Base-by-base conservation (phyloP, 2,797 vertebrate species). In the Onychomys torridus region DNA sequence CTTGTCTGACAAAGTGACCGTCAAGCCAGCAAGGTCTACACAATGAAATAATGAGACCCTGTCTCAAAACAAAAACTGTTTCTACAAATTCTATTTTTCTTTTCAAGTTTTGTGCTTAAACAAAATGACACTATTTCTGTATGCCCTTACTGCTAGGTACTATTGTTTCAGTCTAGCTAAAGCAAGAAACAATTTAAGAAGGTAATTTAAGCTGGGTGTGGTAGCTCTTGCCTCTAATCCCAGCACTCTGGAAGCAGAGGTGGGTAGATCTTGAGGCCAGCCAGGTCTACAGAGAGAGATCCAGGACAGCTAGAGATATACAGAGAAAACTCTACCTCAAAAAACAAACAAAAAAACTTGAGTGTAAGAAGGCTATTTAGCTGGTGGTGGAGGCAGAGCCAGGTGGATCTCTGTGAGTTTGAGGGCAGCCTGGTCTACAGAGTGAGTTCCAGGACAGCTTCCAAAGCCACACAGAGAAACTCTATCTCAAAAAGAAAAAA, bases 61-160 rank as follows among this genome's bases (percentile, higher is more conserved):
- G 81, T 63, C 37, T 84, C 81, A 83, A 63, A 83, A 84, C 79
- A 61, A 40, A 73, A 63, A 63, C 16, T 59, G 40, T 43, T 61
- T 83, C 57, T 61, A 61, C 14, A 27, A 96, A 43, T 90, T 43
- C 32, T 83, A 95, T 32, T 93, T 93, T 94, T 83, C 61, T 94
- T 90, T 92, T 37, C 19, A 91, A 90, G 61, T 71, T 90, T 61
- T 95, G 3, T 92, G 55, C 89, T 94, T 89, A 93, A 94, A 71
- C 55, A 27, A 97, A 61, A 87, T 25, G 19, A 91, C 34, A 91
- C 46, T 55, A 67, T 90, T 65, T 84, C 43, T 93, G 27, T 75
- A 9, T n/a, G 5, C 3, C 12, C 57, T 49, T 46, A 83, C 55
- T 55, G 40, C 12, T 90, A 61, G 34, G 40, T 27, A 95, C 73